These are phyloP conservation scores for Clarias platycephalus DNA, from an alignment of 2,797 vertebrate species.

Conservation along the genomic window DNA sequence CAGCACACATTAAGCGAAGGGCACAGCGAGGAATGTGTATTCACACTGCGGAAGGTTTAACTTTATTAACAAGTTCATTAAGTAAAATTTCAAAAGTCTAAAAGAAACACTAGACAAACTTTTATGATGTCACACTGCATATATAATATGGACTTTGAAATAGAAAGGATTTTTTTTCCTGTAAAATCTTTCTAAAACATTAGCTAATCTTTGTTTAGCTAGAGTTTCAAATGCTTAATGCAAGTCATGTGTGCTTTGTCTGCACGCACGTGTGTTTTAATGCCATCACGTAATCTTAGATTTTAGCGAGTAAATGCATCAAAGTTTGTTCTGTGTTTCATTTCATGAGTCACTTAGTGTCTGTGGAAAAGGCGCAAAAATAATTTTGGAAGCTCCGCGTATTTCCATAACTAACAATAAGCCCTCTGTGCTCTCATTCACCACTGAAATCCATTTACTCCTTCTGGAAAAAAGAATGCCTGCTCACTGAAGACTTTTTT, in stretches of 20 bases:
- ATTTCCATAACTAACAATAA: slow-evolving; percentile 8
- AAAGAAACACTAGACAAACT: not conserved
- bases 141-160: not conserved
- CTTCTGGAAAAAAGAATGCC: not conserved
- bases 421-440: not conserved
- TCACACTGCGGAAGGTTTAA: not conserved
- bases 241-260: not conserved
- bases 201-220: not conserved
- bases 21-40: not conserved
- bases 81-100: not conserved
- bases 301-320: not conserved
- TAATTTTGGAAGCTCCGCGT: not conserved
- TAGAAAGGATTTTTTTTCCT: not conserved
- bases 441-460: not conserved
- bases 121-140: not conserved
- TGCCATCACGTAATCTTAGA: not conserved
- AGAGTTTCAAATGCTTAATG: not conserved
- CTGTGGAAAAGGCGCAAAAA: slow-evolving; percentile 5
- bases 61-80: not conserved
- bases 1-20: not conserved
- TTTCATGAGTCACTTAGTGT: not conserved
- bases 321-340: not conserved
- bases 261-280: not conserved
- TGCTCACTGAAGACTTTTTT: not conserved
- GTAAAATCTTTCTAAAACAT: not conserved